Evolutionary conservation across 2,888 invertebrate species (phyloP), one percentile per base, ranked within the genome.

Genomic region (Aporophyla nigra): DNA sequence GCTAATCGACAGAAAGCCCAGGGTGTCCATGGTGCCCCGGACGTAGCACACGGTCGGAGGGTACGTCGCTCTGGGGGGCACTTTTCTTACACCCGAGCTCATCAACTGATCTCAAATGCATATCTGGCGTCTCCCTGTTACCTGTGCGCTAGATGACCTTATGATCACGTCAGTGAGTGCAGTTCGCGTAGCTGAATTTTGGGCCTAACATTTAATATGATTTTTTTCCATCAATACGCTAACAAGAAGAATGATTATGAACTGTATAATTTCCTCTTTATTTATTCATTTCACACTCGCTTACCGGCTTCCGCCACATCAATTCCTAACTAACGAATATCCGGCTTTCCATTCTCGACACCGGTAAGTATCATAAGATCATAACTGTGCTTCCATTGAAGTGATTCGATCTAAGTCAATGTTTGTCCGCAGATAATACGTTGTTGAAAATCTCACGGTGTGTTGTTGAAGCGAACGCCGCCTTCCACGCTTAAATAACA

Each of bases 341-440:
- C 58, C 54, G 49, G 73, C 63, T 76, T 66, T 71, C 49, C 65
- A 74, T 73, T 71, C 76, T 76, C 14, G 7, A 74, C n/a, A 77
- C 16, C 89, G 49, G 85, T 89, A 79, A 85, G 86, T 88, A 76
- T 83, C 80, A 74, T 88, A 90, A 90, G 89, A 76, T 82, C 78
- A 77, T 91, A 91, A 93, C 92, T 88, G 89, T 88, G 76, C 85
- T 89, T 85, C 61, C 49, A 83, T 74, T 87, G 86, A 85, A 88
- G 85, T 84, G 86, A 89, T 90, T 90, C 86, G 89, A 91, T 92
- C 90, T 90, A 87, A 91, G 91, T 91, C 90, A 93, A 93, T 93
- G 90, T 94, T 93, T 92, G 91, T 89, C 89, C 84, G 89, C 80
- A 91, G 90, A 93, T 93, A 93, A 93, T 91, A 92, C 89, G 90